Conservation (phyloP, 2,113 vertebrate species). For the Carassius carassius region DNA sequence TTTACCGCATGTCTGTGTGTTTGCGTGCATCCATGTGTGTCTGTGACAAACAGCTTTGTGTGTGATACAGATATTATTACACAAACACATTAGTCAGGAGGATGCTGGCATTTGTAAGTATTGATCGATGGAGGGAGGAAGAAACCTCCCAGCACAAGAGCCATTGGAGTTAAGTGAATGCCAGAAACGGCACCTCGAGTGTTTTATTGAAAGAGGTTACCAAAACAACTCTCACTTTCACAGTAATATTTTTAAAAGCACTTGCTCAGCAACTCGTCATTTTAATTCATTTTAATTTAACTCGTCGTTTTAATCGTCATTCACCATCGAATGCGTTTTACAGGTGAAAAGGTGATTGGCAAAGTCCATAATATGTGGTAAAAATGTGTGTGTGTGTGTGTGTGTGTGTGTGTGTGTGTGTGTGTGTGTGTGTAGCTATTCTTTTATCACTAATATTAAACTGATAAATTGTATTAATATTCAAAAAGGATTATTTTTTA, state of each 20-base stretch:
- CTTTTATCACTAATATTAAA: too few species aligned
- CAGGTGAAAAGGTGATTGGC: background rate
- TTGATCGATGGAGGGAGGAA: slow-evolving; percentile 53
- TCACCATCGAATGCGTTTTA: background rate
- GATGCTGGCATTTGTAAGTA: slow-evolving; percentile 58
- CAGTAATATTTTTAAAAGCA: slow-evolving; percentile 35
- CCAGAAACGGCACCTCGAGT: slow-evolving; percentile 45
- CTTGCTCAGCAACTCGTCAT: slow-evolving; percentile 1
- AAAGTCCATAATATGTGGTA: background rate
- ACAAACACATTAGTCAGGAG: slow-evolving; percentile 70
- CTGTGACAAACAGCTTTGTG: slow-evolving; percentile 71
- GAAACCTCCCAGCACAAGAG: slow-evolving; percentile 63
- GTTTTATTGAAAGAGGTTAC: slow-evolving; percentile 46
- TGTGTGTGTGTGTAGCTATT: too few species aligned
- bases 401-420: too few species aligned
- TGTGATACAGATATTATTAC: slow-evolving; percentile 77
- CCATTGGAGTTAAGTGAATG: slow-evolving; percentile 69
- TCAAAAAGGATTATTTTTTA: too few species aligned
- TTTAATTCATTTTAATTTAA: too few species aligned
- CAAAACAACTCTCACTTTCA: slow-evolving; percentile 35
- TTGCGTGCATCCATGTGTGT: slow-evolving; percentile 44
- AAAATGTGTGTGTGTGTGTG: too few species aligned
- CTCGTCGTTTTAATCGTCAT: too few species aligned
- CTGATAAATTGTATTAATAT: too few species aligned
- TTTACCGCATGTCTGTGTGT: slow-evolving; percentile 51